These are phyloP conservation scores for Carollia perspicillata DNA, from an alignment of 2,113 vertebrate species.

Conservation along the genomic window DNA sequence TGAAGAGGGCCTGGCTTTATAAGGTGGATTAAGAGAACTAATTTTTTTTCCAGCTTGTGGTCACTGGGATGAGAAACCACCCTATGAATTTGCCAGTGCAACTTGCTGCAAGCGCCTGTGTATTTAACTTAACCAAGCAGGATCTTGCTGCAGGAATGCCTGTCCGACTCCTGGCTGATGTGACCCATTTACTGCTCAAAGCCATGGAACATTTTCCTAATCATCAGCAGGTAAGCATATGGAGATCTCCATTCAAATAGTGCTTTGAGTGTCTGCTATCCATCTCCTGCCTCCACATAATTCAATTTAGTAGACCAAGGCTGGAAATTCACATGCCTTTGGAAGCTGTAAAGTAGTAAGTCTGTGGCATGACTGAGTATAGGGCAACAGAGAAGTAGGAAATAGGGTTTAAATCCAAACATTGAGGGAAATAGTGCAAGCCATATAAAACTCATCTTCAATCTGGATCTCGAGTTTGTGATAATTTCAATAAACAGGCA, in stretches of 20 bases:
- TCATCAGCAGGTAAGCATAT: slow-evolving; percentile 89
- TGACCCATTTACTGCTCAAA: slow-evolving; percentile 95
- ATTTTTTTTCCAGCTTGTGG: slow-evolving; percentile 89
- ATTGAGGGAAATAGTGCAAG: neutral
- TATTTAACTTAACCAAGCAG: slow-evolving; percentile 99
- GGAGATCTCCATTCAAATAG: neutral
- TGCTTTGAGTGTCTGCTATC: neutral
- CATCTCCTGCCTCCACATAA: neutral
- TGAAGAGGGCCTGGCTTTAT: slow-evolving; percentile 1
- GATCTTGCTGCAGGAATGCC: slow-evolving; percentile 96
- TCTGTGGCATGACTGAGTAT: neutral
- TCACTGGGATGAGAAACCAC: slow-evolving; percentile 97
- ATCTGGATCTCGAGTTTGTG: neutral
- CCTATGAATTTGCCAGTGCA: slow-evolving; percentile 96
- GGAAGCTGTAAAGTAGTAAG: neutral
- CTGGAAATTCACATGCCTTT: neutral
- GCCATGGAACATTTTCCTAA: slow-evolving; percentile 99
- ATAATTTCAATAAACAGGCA: neutral
- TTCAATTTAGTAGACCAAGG: neutral
- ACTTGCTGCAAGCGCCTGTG: slow-evolving; percentile 96
- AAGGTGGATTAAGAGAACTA: slow-evolving; percentile 1
- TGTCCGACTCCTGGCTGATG: slow-evolving; percentile 90
- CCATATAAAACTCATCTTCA: neutral
- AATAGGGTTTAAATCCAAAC: slow-evolving; percentile 22
- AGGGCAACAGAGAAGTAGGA: neutral